Base-by-base conservation (phyloP, 2,888 invertebrate species). In the Plusia festucae region DNA sequence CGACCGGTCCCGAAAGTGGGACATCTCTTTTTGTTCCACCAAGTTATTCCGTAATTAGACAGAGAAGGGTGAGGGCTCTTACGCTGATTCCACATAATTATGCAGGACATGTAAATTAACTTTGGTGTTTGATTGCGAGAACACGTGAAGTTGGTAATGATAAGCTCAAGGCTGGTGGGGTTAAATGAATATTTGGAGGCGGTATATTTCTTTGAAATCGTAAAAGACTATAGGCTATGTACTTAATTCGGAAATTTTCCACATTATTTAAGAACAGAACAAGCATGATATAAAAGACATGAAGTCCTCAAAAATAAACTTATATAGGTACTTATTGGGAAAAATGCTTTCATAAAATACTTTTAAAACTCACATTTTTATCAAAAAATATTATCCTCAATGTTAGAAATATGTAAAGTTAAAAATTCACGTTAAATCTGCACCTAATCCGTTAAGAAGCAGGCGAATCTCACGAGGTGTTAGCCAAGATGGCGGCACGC, bases 21-120 rank as follows among this genome's bases (percentile, higher is more conserved):
- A 91, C 94, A 94, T 95, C 93, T 94, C 94, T 95, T 95, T 95
- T 95, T 95, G 94, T 94, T 95, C 90, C 91, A 92, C 90, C 90
- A 91, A 91, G 87, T 85, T 92, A 92, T 93, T 92, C 94, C 90
- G 93, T 93, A 95, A 95, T 94, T 93, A 94, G 93, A 93, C 89
- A 90, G 91, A 93, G 91, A 92, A n/a, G 78, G 80, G 73, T 81
- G 62, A 69, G 74, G 69, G 68, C 72, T 70, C 68, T 72, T 76
- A 76, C 61, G 69, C 56, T 85, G 79, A 83, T 82, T 84, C 81
- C 78, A 76, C 78, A 81, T 79, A 76, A 79, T 79, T 78, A 82
- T 81, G 79, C 81, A 77, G 80, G 76, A 82, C 76, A 86, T 85
- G 84, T 79, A 82, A 85, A 86, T 87, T 76, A 73, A 67, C 66